These are phyloP conservation scores for Lucilia sericata DNA, from an alignment of 1,140 invertebrate species.

Conservation along the genomic window DNA sequence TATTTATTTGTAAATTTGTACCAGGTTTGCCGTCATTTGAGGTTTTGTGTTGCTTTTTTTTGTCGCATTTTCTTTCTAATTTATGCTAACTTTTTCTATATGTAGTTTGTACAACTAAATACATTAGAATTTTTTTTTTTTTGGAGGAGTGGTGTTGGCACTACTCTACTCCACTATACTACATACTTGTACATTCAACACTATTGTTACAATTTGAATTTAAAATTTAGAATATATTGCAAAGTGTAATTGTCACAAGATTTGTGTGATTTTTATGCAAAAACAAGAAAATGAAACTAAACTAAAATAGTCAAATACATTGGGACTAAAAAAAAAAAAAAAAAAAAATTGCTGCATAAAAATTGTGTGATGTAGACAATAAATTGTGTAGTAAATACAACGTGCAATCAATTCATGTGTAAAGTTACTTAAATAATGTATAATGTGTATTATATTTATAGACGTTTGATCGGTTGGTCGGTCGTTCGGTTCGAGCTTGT, in stretches of 20 bases:
- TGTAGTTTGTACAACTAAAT: no score
- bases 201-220: slow-evolving; percentile 1
- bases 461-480: no score
- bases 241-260: slow-evolving; percentile 18
- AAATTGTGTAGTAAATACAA: not conserved
- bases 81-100: no score
- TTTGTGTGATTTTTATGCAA: slow-evolving; percentile 5
- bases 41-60: not conserved
- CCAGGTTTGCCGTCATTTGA: not conserved
- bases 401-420: not conserved
- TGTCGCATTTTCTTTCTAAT: not conserved
- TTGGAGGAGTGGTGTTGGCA: not conserved
- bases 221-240: not conserved
- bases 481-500: not conserved
- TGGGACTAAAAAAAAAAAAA: not conserved
- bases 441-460: not conserved
- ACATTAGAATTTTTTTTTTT: not conserved
- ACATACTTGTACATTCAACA: not conserved
- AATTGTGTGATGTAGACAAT: not conserved
- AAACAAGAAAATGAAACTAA: not conserved
- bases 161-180: not conserved
- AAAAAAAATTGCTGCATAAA: not conserved
- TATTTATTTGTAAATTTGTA: no score
- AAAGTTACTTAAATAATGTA: slow-evolving; percentile 7
- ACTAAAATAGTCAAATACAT: not conserved